These are phyloP conservation scores for Coptotermes formosanus DNA, from an alignment of 1,140 invertebrate species.

Conservation along the genomic window DNA sequence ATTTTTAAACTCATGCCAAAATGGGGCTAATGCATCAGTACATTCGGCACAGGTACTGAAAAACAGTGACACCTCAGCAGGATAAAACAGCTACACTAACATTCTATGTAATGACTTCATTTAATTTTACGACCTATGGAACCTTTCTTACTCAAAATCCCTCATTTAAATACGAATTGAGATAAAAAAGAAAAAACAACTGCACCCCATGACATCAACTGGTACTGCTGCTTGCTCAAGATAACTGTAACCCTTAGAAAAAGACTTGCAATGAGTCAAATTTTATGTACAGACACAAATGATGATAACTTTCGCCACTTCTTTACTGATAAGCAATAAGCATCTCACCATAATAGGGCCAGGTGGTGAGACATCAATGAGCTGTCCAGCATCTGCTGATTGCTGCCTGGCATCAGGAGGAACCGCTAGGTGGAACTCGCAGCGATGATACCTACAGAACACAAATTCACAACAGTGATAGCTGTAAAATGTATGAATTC, in stretches of 20 bases:
- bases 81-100: too few relatives aligned
- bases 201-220: too few relatives aligned
- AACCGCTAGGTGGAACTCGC: constrained; percentile 80
- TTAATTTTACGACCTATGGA: too few relatives aligned
- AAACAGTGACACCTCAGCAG: too few relatives aligned
- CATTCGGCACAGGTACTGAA: too few relatives aligned
- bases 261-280: neutral
- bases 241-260: neutral
- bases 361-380: constrained; percentile 60
- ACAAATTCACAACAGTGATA: neutral
- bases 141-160: too few relatives aligned
- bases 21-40: too few relatives aligned
- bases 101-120: too few relatives aligned
- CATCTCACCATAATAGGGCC: constrained; percentile 58
- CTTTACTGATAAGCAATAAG: constrained; percentile 35
- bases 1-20: too few relatives aligned
- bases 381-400: constrained; percentile 52
- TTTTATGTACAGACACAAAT: neutral
- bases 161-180: too few relatives aligned
- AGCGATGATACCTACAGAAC: constrained; percentile 67
- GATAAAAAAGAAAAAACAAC: too few relatives aligned
- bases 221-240: too few relatives aligned
- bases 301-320: neutral
- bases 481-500: constrained; percentile 58
- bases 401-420: constrained; percentile 55